These are phyloP conservation scores for Planococcus citri DNA, from an alignment of 1,140 invertebrate species.

Conservation along the genomic window DNA sequence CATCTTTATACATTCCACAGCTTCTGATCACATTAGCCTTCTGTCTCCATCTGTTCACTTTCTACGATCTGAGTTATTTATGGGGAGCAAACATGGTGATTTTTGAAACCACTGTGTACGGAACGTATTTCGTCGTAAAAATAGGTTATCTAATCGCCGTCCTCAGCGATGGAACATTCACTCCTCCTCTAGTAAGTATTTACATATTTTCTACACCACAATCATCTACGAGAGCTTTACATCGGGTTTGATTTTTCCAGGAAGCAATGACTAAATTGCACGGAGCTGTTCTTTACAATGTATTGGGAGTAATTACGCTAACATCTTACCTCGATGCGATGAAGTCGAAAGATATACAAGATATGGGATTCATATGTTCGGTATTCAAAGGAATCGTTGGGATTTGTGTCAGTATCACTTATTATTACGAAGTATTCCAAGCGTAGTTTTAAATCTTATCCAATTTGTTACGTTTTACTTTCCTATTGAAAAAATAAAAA, in stretches of 20 bases:
- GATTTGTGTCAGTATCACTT: background rate
- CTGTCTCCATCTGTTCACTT: background rate
- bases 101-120: background rate
- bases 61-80: background rate
- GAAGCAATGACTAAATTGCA: slow-evolving; percentile 9
- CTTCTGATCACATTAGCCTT: background rate
- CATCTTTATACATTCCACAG: background rate
- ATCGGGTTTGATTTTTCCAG: background rate
- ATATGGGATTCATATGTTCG: background rate
- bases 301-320: background rate
- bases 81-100: background rate
- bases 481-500: too few species aligned
- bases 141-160: background rate
- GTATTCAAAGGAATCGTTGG: background rate
- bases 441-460: background rate
- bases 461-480: too few species aligned
- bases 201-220: too few species aligned
- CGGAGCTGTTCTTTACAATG: background rate
- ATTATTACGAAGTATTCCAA: background rate
- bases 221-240: too few species aligned
- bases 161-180: background rate
- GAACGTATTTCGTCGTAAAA: background rate
- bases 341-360: background rate
- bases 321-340: background rate
- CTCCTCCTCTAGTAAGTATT: background rate